Evolutionary conservation across 2,113 vertebrate genomes (phyloP).

Genomic region (Hippoglossus stenolepis): DNA sequence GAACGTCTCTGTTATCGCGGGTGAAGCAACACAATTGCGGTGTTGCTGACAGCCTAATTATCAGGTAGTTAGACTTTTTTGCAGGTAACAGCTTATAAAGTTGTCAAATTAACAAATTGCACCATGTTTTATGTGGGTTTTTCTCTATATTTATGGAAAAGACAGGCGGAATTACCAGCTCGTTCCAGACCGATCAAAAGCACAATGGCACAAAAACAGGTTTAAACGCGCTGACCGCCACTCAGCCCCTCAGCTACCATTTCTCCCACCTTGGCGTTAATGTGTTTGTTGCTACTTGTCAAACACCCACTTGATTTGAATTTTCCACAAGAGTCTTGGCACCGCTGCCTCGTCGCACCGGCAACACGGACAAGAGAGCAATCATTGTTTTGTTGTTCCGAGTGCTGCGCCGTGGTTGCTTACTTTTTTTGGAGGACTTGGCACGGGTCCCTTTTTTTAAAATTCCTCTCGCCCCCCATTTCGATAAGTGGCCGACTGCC

Average conservation of each 20-base stretch:
- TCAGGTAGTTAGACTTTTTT: slow-evolving; percentile 57
- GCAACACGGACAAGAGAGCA: slow-evolving; percentile 69
- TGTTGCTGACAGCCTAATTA: slow-evolving; percentile 61
- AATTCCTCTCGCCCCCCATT: slow-evolving; percentile 40
- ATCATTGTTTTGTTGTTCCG: slow-evolving; percentile 75
- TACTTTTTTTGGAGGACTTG: slow-evolving; percentile 74
- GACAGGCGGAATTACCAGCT: background rate
- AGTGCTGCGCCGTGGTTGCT: slow-evolving; percentile 58
- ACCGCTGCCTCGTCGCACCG: slow-evolving; percentile 50
- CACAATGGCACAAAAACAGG: slow-evolving; percentile 23
- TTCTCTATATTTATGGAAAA: slow-evolving; percentile 6
- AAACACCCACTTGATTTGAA: slow-evolving; percentile 81
- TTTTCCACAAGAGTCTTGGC: slow-evolving; percentile 74
- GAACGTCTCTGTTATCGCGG: slow-evolving; percentile 26
- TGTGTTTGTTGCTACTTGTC: slow-evolving; percentile 76
- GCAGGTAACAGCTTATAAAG: slow-evolving; percentile 51
- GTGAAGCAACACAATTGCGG: slow-evolving; percentile 18
- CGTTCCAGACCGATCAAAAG: background rate
- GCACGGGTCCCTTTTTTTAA: slow-evolving; percentile 49
- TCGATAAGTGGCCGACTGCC: slow-evolving; percentile 78
- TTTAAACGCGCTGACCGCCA: slow-evolving; percentile 52
- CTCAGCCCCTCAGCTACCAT: slow-evolving; percentile 52
- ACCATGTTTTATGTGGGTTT: background rate
- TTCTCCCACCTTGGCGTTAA: slow-evolving; percentile 76
- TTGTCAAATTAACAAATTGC: slow-evolving; percentile 37